phyloP scores from a whole-genome alignment of 2,888 invertebrate species.

The Idaea biselata region DNA sequence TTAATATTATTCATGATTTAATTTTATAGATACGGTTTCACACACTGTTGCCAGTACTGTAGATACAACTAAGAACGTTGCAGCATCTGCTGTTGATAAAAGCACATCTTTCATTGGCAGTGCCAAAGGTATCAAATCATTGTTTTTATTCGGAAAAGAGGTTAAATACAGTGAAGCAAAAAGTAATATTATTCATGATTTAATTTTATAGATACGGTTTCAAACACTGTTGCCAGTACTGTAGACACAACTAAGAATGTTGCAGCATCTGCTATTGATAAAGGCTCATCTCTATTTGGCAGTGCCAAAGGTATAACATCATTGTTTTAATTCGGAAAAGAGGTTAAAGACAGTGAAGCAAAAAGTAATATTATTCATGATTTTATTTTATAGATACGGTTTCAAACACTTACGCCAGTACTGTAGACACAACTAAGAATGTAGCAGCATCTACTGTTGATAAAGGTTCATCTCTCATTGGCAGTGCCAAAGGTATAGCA shows the following conservation, averaged over 20 bases:
- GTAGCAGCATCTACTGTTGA: constrained; percentile 36
- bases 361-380: no score
- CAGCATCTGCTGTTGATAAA: constrained; percentile 37
- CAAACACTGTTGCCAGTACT: constrained; percentile 39
- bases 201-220: constrained; percentile 41
- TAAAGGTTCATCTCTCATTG: constrained; percentile 29
- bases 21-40: constrained; percentile 42
- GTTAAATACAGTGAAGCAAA: no score
- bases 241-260: constrained; percentile 53
- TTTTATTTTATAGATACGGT: constrained; percentile 25
- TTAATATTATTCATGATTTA: no score
- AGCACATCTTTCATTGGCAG: constrained; percentile 39
- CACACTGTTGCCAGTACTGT: constrained; percentile 41
- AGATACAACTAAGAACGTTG: constrained; percentile 41
- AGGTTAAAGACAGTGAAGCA: no score
- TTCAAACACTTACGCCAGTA: constrained; percentile 24
- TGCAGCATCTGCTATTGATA: constrained; percentile 46
- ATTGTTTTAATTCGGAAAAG: no score
- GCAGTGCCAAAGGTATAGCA: constrained; percentile 16
- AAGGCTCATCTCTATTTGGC: constrained; percentile 39
- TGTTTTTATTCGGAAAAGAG: no score
- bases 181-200: no score
- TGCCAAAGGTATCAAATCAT: constrained; percentile 40
- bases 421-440: constrained; percentile 36
- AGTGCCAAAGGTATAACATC: constrained; percentile 56